phyloP scores from a whole-genome alignment of 2,797 vertebrate species.

The Tenualosa thibaudeaui region DNA sequence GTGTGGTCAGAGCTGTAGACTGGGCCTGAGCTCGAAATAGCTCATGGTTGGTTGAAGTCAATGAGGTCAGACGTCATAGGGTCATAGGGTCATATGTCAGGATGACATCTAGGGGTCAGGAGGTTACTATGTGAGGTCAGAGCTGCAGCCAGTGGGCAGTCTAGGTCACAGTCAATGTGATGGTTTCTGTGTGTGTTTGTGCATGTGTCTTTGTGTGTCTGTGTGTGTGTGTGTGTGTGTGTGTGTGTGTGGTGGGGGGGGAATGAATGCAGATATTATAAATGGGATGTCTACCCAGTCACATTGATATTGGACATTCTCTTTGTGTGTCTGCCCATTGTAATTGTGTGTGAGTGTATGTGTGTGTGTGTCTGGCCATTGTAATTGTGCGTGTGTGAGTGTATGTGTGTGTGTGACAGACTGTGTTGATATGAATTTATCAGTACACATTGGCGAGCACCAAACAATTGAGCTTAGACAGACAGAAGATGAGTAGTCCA shows the following conservation, averaged over 20 bases:
- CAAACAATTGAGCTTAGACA: too few species aligned
- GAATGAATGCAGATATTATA: too few species aligned
- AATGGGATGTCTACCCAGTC: too few species aligned
- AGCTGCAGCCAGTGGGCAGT: neutral
- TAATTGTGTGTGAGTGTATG: too few species aligned
- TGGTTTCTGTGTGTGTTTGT: neutral
- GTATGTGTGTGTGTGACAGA: neutral
- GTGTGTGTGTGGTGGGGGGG: neutral
- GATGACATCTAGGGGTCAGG: too few species aligned
- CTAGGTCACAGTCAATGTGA: neutral
- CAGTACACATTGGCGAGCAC: too few species aligned
- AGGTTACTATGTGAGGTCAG: neutral
- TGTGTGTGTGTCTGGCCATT: neutral
- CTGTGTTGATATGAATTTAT: neutral
- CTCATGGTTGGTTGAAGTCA: neutral
- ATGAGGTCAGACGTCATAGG: neutral
- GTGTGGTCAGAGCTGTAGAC: neutral
- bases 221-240: neutral
- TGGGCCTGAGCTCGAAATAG: neutral
- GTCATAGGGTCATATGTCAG: neutral
- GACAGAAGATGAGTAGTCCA: too few species aligned
- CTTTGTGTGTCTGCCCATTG: too few species aligned
- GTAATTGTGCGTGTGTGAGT: neutral
- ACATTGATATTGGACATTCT: too few species aligned
- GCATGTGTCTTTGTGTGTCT: neutral